Evolutionary conservation across 2,888 invertebrate species (phyloP), one percentile per base, ranked within the genome.

Genomic region (Acronicta alni): DNA sequence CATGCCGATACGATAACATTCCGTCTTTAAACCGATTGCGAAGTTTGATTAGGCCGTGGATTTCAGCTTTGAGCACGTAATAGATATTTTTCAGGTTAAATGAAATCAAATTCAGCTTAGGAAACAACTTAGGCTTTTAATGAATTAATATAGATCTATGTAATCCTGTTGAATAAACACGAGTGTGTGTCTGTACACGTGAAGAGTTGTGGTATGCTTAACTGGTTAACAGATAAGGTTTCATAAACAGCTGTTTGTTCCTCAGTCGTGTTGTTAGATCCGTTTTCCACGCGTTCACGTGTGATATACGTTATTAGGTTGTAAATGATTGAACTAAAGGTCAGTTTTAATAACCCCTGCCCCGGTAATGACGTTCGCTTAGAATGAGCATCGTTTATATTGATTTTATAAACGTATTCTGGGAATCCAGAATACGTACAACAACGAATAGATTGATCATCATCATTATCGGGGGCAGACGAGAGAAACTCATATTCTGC

Each of bases 161-260:
- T 30, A 30, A 30, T 12, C 43, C 53, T 64, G 52, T 53, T 67
- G 56, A 70, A 66, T 60, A 73, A 72, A 77, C 67, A 72, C 55
- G 44, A 41, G 57, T 61, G 60, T 66, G 60, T 80, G 81, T 53
- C 39, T 39, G 62, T 52, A 69, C 82, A 85, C 84, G 84, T 84
- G 84, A 80, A 80, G 71, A 76, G 61, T 70, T 72, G 77, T 69
- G 74, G 69, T 76, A 60, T 62, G 67, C 57, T 66, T 54, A 71
- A 66, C 73, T 64, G 64, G 66, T 69, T 56, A 42, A 59, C 60
- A 80, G 79, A 84, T 84, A 84, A 80, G 80, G 80, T 84, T 85
- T 83, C 81, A 71, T 73, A 64, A 63, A 77, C 71, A 65, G 53
- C 63, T 66, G 68, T 65, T 65, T 63, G 60, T 66, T 64, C 52